Conservation (phyloP, 2,888 invertebrate species). For the Digitonthophagus gazella region DNA sequence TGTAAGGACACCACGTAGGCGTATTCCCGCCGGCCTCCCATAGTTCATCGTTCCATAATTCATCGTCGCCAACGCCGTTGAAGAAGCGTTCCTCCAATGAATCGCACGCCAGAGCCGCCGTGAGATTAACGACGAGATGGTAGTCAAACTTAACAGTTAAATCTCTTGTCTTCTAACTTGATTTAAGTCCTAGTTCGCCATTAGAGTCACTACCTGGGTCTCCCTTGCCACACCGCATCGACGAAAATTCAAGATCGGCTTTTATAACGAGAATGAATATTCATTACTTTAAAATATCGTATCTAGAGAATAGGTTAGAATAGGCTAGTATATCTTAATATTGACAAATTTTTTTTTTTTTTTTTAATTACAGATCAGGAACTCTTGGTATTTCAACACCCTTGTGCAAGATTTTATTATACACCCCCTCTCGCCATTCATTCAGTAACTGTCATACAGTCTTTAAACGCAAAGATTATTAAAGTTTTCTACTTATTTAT, state of each 20-base stretch:
- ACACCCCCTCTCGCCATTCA: no score
- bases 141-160: slow-evolving; percentile 35
- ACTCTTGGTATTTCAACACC: no score
- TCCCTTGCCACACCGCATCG: not conserved
- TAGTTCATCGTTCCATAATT: slow-evolving; percentile 14
- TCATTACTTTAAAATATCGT: slow-evolving; percentile 36
- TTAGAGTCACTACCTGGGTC: slow-evolving; percentile 44
- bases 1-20: slow-evolving; percentile 14
- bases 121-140: slow-evolving; percentile 24
- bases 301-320: not conserved
- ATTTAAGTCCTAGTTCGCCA: slow-evolving; percentile 45
- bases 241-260: slow-evolving; percentile 40
- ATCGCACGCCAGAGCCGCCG: slow-evolving; percentile 4
- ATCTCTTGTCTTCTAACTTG: slow-evolving; percentile 45
- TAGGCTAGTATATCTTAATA: not conserved
- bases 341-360: no score
- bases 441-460: no score
- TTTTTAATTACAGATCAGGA: no score
- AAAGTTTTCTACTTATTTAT: no score
- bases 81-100: slow-evolving; percentile 7
- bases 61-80: not conserved
- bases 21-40: slow-evolving; percentile 8
- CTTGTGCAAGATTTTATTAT: no score
- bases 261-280: slow-evolving; percentile 45
- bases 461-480: no score